Evolutionary conservation across 2,888 invertebrate genomes (phyloP), one percentile per base, ranked within the genome.

Genomic region (Globia sparganii): DNA sequence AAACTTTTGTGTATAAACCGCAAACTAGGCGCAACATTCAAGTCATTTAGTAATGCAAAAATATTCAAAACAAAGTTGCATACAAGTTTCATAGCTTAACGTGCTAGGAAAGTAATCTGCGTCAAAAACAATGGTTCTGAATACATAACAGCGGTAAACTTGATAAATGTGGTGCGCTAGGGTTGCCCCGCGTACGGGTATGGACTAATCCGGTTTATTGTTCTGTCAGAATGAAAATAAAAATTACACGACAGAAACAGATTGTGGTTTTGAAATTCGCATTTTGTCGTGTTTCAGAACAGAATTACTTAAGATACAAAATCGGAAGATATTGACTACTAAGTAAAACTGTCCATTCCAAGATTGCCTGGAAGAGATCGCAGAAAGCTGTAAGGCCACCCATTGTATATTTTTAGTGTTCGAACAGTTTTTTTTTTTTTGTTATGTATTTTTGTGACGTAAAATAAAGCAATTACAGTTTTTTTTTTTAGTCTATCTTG

Each of bases 111-210:
- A 94, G 92, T 94, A 93, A 95, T 94, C 92, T 93, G 91, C 92
- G 94, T 94, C 94, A 94, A 91, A 93, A 94, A 93, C 94, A 94
- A 92, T 92, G 93, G 93, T 93, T 77, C 91, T 93, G 92, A 94
- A 94, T 94, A 94, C 92, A 93, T 93, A 92, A 92, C 93, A 90
- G 90, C 91, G 90, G 93, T 91, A 93, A 93, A 94, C 89, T 91
- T 95, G 95, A 95, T 94, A 94, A 95, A 95, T 94, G 93, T 90
- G 90, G 87, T 64, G 31, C 34, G 53, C 21, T 65, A 87, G 87
- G 87, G 87, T 46, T 87, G 80, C 46, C 77, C 13, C 65, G 56
- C 43, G 59, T 62, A 34, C 58, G 31, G n/a, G 13, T 56, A 49
- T 59, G 59, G 25, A 71, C 62, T 81, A 75, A 85, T 81, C 43